These are phyloP conservation scores for Pachypanchax playfairii DNA, from an alignment of 2,113 vertebrate species.

Conservation along the genomic window DNA sequence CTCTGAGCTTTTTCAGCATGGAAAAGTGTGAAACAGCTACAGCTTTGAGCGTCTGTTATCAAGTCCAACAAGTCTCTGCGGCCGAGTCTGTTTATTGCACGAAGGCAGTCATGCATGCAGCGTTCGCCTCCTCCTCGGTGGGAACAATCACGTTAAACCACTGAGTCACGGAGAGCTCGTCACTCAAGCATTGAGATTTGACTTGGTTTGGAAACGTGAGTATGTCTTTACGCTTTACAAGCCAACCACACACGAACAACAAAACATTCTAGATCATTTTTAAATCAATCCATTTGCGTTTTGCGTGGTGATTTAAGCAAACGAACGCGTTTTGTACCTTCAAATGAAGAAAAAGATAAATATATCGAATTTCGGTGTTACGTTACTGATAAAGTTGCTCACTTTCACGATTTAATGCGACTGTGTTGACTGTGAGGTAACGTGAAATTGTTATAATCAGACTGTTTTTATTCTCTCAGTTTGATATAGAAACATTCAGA, in stretches of 20 bases:
- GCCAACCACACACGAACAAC: not conserved
- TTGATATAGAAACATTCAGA: not conserved
- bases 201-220: conserved; percentile 39
- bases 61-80: conserved; percentile 65
- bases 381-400: no score
- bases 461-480: not conserved
- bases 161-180: conserved; percentile 28
- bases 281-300: no score
- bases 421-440: no score
- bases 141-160: conserved; percentile 21
- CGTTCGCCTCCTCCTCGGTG: conserved; percentile 13
- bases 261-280: no score
- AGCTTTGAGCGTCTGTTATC: conserved; percentile 79
- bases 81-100: conserved; percentile 76
- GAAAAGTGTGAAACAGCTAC: conserved; percentile 79
- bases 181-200: conserved; percentile 6
- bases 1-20: no score
- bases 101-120: conserved; percentile 65
- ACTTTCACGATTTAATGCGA: no score
- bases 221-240: conserved; percentile 16
- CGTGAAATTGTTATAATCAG: not conserved
- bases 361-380: no score
- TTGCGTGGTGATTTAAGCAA: no score
- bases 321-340: no score
- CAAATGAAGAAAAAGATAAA: no score